Base-by-base conservation (phyloP, 2,113 vertebrate genomes). In the Ursus arctos region DNA sequence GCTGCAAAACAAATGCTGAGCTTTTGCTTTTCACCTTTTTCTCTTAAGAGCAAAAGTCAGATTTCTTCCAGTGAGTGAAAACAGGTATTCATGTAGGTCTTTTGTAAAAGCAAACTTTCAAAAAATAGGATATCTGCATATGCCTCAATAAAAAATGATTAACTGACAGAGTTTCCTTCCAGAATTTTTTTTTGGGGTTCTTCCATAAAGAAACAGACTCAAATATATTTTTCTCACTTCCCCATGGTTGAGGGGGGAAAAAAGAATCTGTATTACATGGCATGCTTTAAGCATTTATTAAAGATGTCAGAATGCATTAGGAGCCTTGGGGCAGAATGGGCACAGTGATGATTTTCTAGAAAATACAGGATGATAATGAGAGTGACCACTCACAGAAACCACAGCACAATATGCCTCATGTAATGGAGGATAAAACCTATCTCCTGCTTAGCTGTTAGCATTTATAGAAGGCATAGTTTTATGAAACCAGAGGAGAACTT, bases 301-400 rank as follows among this genome's bases (percentile, higher is more conserved):
- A 96, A 95, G 82, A 61, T 86, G 43, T 81, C 77, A 97, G 94
- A 85, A 92, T 51, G 19, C 76, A 87, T 71, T 86, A 93, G 33
- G 49, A 59, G 12, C 33, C 47, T 94, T 69, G 51, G 82, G 80
- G 49, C 26, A 88, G 47, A 95, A 90, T 40, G 65, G 90, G 21
- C 13, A 85, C 22, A 57, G 21, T 0, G n/a, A 81, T 88, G 26
- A 18, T 67, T 91, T 96, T 96, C 71, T 90, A 95, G 91, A 95
- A 92, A 96, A 76, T 83, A 65, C 61, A 92, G 87, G 67, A 47
- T 89, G 28, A 72, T 63, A 90, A 59, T 69, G 33, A 90, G 10
- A 94, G 51, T 91, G 85, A 91, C 51, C n/a, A 51, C 19, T 83
- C 77, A 83, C 4, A 47, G 57, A 95, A 84, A 88, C 9, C 24